These are phyloP conservation scores for Sphaerodactylus townsendi DNA, from an alignment of 2,113 vertebrate species.

Conservation along the genomic window DNA sequence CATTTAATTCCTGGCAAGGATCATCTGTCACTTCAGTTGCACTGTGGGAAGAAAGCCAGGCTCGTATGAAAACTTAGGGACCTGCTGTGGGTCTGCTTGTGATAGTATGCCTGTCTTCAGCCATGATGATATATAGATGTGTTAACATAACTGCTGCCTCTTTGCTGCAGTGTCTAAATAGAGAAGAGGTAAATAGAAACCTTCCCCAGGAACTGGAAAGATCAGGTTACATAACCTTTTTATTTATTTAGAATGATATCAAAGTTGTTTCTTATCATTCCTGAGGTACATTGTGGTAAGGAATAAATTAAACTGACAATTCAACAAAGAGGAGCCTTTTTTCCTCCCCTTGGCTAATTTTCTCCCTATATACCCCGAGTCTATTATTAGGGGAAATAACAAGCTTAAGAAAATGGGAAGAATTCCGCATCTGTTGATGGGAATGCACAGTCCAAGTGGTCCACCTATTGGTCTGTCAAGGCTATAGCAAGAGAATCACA, in stretches of 20 bases:
- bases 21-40: not conserved
- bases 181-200: constrained; percentile 47
- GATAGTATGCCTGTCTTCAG: not conserved
- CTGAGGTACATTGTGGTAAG: constrained; percentile 53
- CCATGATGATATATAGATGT: not conserved
- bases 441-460: constrained; percentile 33
- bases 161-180: constrained; percentile 35
- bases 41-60: not conserved
- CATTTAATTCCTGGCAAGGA: not conserved
- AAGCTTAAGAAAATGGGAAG: constrained; percentile 19
- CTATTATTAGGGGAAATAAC: constrained; percentile 50
- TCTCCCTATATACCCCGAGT: constrained; percentile 50
- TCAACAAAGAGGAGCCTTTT: constrained; percentile 47
- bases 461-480: constrained; percentile 48
- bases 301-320: constrained; percentile 63
- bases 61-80: not conserved
- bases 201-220: constrained; percentile 34
- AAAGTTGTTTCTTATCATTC: constrained; percentile 61
- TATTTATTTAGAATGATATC: constrained; percentile 59
- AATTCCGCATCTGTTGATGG: accelerated
- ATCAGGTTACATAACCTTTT: constrained; percentile 59
- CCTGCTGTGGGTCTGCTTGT: not conserved
- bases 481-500: constrained; percentile 37
- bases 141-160: constrained; percentile 5
- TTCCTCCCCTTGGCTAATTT: constrained; percentile 50